Evolutionary conservation across 2,113 vertebrate species (phyloP), one percentile per base, ranked within the genome.

Genomic region (Aleadryas rufinucha): DNA sequence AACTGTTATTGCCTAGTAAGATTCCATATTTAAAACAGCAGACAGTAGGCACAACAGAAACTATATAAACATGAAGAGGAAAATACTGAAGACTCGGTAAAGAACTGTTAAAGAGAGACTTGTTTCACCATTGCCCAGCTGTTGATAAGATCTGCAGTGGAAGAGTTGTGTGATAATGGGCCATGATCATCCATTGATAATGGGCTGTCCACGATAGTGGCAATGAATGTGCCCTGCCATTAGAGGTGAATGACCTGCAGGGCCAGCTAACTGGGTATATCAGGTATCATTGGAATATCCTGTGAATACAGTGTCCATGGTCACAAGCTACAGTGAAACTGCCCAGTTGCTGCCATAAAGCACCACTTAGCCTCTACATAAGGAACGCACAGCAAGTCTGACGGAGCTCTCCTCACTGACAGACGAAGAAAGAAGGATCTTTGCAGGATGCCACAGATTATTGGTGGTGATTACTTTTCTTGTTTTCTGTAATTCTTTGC

Each of bases 271-370:
- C 18, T 15, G 11, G 42, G 28, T 56, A 6, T 26, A 33, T 17
- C 31, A 16, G 31, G 13, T 37, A 1, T 7, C 39, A 31, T 0
- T 0, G 49, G 33, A 54, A 23, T 28, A 56, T 30, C 50, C n/a
- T 0, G 2, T n/a, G n/a, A 56, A 47, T 23, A 16, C 10, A 0
- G 0, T 28, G 41, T 24, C 49, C n/a, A 23, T 19, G 12, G 30
- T 23, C 19, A 60, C 70, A 41, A 13, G 16, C 15, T 41, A n/a
- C 50, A 65, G 30, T 23, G 69, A 24, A 41, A 47, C 39, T 3
- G 3, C 27, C 11, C 26, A 27, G 28, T 2, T 0, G 3, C 14
- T 54, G 69, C n/a, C 42, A 39, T 23, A 33, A 47, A 47, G 59
- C n/a, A n/a, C 19, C 19, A 10, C 16, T n/a, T 19, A 49, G 50